phyloP scores from a whole-genome alignment of 2,113 vertebrate genomes.

The Peromyscus californicus region DNA sequence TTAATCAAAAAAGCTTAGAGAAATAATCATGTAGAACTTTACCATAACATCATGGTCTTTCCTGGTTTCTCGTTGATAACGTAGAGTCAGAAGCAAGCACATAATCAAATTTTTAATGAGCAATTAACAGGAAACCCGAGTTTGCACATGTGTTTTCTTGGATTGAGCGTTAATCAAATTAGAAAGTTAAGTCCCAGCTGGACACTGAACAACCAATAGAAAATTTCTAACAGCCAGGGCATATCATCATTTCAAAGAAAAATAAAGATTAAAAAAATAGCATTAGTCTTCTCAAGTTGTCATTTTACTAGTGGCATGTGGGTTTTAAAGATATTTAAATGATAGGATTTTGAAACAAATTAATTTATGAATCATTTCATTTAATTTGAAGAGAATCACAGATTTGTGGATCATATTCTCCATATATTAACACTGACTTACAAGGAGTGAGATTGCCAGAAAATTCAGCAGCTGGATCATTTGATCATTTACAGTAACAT shows the following conservation, averaged over 20 bases:
- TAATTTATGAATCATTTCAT: conserved; percentile 7
- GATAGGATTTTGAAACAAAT: background rate
- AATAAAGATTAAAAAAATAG: conserved; percentile 25
- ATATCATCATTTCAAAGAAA: conserved; percentile 54
- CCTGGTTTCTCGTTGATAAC: conserved; percentile 25
- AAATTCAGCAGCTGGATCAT: conserved; percentile 13
- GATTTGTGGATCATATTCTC: background rate
- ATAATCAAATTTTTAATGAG: conserved; percentile 64
- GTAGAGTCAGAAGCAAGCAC: conserved; percentile 38
- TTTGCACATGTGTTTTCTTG: conserved; percentile 23
- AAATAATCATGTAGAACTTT: conserved; percentile 64
- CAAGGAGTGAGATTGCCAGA: background rate
- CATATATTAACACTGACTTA: conserved; percentile 29
- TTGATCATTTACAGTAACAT: conserved; percentile 21
- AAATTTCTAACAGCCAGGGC: background rate
- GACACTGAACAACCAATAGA: background rate
- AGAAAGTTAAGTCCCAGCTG: conserved; percentile 60
- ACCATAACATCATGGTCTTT: conserved; percentile 7
- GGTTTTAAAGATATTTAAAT: conserved; percentile 34
- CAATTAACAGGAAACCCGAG: conserved; percentile 47
- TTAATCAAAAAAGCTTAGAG: conserved; percentile 30
- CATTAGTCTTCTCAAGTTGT: conserved; percentile 54
- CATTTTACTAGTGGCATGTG: conserved; percentile 41
- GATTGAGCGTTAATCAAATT: conserved; percentile 59
- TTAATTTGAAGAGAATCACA: conserved; percentile 27